A percentile compares a stretch with the other conserved stretches of the same genome.
These are phyloP conservation scores for Yoshiicerus persimilis DNA, from an alignment of 1,140 invertebrate genomes.

Conservation along the genomic window DNA sequence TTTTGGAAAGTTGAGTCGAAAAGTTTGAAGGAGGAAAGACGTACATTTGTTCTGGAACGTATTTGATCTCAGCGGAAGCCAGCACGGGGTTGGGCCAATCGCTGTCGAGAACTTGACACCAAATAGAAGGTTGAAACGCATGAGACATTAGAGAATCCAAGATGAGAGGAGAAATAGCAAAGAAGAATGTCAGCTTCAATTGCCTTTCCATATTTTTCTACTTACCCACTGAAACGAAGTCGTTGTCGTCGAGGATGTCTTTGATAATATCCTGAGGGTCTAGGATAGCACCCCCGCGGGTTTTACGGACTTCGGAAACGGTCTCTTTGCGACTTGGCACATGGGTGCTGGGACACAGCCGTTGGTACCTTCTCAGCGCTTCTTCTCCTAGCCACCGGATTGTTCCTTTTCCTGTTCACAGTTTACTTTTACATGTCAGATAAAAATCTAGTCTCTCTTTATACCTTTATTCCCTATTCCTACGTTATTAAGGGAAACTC, in stretches of 20 bases:
- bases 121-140: neutral
- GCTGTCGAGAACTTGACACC: neutral
- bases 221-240: conserved; percentile 65
- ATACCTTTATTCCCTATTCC: neutral
- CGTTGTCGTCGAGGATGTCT: conserved; percentile 66
- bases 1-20: neutral
- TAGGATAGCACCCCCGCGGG: conserved; percentile 64
- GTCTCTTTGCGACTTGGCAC: conserved; percentile 52
- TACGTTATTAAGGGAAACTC: neutral
- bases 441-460: conserved; percentile 18
- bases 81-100: conserved; percentile 58
- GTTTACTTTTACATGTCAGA: neutral
- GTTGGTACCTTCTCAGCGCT: conserved; percentile 59
- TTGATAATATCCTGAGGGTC: conserved; percentile 62
- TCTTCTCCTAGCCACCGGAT: conserved; percentile 63
- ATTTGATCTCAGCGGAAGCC: conserved; percentile 61
- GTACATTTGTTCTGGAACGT: conserved; percentile 65
- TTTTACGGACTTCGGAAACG: conserved; percentile 63
- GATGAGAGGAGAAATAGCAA: neutral
- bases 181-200: neutral
- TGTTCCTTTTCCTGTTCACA: conserved; percentile 54
- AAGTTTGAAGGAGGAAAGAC: conserved; percentile 49
- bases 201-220: conserved; percentile 48
- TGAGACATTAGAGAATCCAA: neutral
- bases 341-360: conserved; percentile 52